phyloP scores from a whole-genome alignment of 2,888 invertebrate genomes.

The Cryptus armator region DNA sequence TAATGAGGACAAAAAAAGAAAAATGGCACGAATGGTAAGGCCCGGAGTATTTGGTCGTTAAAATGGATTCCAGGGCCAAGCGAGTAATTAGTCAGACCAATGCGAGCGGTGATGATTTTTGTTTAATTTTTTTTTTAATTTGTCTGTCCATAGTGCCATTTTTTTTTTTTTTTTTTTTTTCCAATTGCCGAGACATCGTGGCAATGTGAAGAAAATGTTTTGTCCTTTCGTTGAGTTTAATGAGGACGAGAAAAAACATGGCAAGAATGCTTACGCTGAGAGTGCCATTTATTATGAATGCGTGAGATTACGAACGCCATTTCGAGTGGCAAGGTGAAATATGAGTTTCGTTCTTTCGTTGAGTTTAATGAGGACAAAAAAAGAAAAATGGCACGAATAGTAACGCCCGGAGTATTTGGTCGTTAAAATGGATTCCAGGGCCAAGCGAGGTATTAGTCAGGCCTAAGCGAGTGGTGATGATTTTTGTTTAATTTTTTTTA shows the following conservation, averaged over 20 bases:
- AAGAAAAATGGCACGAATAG: conserved; percentile 2
- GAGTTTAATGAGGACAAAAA: background rate
- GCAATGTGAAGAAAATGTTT: background rate
- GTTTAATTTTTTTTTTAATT: background rate
- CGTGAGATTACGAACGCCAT: too few relatives aligned
- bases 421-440: background rate
- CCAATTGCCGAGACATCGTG: background rate
- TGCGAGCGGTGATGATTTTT: conserved; percentile 8
- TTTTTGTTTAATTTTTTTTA: background rate
- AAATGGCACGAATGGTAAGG: conserved; percentile 4
- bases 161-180: conserved; percentile 33
- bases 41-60: background rate
- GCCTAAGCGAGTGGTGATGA: background rate
- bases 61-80: background rate
- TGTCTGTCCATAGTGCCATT: background rate
- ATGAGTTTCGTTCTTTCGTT: background rate
- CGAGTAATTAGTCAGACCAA: background rate
- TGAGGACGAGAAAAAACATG: conserved; percentile 17
- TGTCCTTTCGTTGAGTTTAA: background rate
- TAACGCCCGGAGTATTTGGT: background rate
- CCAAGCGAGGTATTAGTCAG: background rate
- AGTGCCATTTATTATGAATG: background rate
- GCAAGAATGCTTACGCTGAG: background rate
- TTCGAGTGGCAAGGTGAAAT: background rate
- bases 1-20: background rate